Evolutionary conservation across 23 tunicate species (phyloP).

Genomic region (Halocynthia aurantium): DNA sequence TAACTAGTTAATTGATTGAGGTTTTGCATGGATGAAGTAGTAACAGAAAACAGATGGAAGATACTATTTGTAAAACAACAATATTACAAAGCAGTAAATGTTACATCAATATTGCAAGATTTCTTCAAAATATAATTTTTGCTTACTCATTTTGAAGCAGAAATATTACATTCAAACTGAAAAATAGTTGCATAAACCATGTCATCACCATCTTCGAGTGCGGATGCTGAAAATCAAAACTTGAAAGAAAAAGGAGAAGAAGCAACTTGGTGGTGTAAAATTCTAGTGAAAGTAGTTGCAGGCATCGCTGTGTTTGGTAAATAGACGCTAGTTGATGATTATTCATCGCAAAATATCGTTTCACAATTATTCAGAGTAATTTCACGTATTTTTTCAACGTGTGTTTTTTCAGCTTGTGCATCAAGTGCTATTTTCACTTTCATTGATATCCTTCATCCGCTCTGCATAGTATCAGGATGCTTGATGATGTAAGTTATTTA

Average conservation of each 20-base stretch:
- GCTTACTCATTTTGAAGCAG: no score
- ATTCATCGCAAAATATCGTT: not conserved
- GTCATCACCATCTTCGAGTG: not conserved
- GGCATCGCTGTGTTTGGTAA: constrained; percentile 73
- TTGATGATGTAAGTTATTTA: constrained; percentile 52
- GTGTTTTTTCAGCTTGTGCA: constrained; percentile 36
- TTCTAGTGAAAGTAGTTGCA: constrained; percentile 55
- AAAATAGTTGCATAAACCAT: not conserved
- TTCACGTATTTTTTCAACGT: not conserved
- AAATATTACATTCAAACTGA: no score
- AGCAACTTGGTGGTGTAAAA: constrained; percentile 90
- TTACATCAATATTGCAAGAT: no score
- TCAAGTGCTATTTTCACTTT: constrained; percentile 22
- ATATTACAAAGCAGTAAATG: no score
- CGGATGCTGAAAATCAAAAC: not conserved
- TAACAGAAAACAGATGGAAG: no score
- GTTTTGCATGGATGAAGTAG: no score
- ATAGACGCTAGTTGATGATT: constrained; percentile 1
- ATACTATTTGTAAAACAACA: no score
- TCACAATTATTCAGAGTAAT: not conserved
- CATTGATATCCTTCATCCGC: constrained; percentile 20
- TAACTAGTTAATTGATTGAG: no score
- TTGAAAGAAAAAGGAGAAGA: constrained; percentile 26
- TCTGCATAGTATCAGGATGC: constrained; percentile 36
- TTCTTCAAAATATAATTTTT: no score